Conservation (phyloP, 2,888 invertebrate species). For the Lydus trimaculatus region DNA sequence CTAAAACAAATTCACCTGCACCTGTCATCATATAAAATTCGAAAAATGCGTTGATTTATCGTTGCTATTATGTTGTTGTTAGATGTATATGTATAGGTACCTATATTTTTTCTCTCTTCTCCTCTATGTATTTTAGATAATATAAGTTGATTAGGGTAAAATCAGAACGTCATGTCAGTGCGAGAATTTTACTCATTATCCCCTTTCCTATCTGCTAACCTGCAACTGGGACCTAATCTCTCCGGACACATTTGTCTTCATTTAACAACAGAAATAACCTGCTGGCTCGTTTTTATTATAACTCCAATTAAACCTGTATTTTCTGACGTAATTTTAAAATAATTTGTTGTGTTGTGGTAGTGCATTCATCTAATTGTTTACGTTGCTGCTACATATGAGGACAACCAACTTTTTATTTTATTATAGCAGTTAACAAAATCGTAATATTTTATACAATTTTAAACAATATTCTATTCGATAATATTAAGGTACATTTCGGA, state of each 20-base stretch:
- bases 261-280: conserved; percentile 38
- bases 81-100: too few species aligned
- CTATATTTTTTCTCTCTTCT: background rate
- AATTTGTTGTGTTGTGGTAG: conserved; percentile 29
- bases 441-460: background rate
- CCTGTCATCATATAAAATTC: background rate
- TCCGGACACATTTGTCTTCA: conserved; percentile 41
- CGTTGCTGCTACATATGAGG: background rate
- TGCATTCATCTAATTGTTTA: conserved; percentile 23
- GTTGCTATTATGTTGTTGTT: background rate
- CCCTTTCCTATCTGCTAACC: conserved; percentile 14
- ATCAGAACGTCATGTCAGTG: background rate
- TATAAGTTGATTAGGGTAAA: background rate
- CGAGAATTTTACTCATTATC: background rate
- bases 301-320: conserved; percentile 35
- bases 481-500: background rate
- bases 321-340: conserved; percentile 30
- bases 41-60: background rate
- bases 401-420: background rate
- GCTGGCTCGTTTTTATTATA: conserved; percentile 32
- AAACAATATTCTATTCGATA: background rate
- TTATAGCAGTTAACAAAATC: background rate
- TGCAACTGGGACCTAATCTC: conserved; percentile 28
- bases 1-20: background rate
- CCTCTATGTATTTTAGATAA: background rate